phyloP scores from a whole-genome alignment of 2,797 vertebrate genomes.

The Hippopotamyrus pictus region DNA sequence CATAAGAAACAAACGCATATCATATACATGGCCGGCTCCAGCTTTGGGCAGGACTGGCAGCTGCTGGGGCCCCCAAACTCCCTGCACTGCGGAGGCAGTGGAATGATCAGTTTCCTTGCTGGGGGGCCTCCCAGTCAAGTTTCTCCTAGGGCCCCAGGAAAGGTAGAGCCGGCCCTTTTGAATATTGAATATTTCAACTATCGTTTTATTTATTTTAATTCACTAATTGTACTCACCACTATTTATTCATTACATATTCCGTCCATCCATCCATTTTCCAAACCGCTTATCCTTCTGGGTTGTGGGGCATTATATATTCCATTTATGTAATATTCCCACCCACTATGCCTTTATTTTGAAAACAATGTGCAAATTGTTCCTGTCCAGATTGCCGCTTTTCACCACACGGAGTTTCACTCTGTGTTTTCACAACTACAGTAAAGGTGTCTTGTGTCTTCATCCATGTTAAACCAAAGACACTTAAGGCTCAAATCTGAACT shows the following conservation, averaged over 20 bases:
- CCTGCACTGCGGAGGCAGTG: neutral
- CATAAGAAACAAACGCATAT: neutral
- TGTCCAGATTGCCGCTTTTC: neutral
- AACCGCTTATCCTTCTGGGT: too few species aligned
- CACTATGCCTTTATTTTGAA: neutral
- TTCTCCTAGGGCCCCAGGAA: neutral
- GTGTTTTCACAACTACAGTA: neutral
- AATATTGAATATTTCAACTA: neutral
- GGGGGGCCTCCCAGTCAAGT: neutral
- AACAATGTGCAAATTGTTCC: neutral
- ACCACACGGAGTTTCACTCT: neutral
- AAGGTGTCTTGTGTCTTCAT: neutral
- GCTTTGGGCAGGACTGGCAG: neutral
- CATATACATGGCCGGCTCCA: neutral
- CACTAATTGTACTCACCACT: neutral
- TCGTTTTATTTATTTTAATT: neutral
- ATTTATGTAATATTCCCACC: neutral
- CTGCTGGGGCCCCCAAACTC: neutral
- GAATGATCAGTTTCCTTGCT: neutral
- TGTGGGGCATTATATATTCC: neutral
- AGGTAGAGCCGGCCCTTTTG: neutral
- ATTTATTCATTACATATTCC: neutral
- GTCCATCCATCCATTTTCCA: neutral
- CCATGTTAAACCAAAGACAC: neutral
- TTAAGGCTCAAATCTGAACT: neutral